These are phyloP conservation scores for Calephelis virginiensis DNA, from an alignment of 1,140 invertebrate species.

Conservation along the genomic window DNA sequence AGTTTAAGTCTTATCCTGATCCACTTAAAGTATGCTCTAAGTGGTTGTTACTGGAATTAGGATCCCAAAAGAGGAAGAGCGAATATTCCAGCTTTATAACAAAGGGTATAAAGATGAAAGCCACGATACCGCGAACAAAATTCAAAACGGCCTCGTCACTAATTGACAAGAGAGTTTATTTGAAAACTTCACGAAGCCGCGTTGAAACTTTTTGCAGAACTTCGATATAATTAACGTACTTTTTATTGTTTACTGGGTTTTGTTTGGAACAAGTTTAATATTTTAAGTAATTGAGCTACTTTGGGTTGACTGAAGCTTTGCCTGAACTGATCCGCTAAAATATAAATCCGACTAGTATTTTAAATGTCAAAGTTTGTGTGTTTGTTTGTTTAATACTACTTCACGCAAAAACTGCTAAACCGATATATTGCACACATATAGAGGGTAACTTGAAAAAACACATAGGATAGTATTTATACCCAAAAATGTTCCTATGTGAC, in stretches of 20 bases:
- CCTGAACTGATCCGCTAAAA: too few relatives aligned
- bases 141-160: constrained; percentile 22
- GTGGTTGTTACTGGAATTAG: neutral
- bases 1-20: constrained; percentile 20
- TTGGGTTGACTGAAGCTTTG: too few relatives aligned
- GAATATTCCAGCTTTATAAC: constrained; percentile 8
- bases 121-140: constrained; percentile 16
- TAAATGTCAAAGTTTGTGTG: too few relatives aligned
- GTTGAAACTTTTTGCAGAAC: constrained; percentile 11
- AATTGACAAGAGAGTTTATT: constrained; percentile 28
- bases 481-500: too few relatives aligned
- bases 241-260: neutral
- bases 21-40: constrained; percentile 16
- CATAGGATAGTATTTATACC: too few relatives aligned
- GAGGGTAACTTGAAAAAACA: too few relatives aligned
- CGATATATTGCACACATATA: too few relatives aligned
- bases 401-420: too few relatives aligned
- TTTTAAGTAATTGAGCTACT: neutral
- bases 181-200: constrained; percentile 13
- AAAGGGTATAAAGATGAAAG: constrained; percentile 13
- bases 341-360: too few relatives aligned
- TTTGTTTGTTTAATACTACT: too few relatives aligned
- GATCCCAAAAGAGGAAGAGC: neutral
- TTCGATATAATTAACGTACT: neutral
- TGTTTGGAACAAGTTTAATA: neutral